A percentile compares a stretch with the other conserved stretches of the same genome.
Evolutionary conservation across 2,113 vertebrate genomes (phyloP).

Genomic region (Mesitornis unicolor): DNA sequence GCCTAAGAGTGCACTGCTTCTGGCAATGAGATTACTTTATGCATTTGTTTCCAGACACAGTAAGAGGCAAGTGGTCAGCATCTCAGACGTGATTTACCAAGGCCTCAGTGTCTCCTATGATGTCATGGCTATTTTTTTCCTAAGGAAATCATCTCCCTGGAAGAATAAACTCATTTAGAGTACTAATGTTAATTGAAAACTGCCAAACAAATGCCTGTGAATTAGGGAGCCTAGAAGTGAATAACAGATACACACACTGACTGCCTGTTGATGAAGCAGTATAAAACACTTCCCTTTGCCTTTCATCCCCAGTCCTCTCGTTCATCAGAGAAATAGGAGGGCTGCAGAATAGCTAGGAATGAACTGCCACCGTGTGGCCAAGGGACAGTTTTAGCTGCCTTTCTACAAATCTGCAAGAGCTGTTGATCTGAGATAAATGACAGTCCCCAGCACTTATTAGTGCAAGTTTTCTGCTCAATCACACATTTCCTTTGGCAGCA

Average conservation of each 20-base stretch:
- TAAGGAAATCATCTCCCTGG: neutral
- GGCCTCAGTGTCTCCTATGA: neutral
- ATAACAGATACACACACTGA: neutral
- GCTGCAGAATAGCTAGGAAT: slow-evolving; percentile 38
- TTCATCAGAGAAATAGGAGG: neutral
- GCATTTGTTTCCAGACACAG: neutral
- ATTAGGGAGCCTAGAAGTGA: neutral
- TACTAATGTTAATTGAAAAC: neutral
- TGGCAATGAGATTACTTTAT: neutral
- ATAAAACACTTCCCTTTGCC: neutral
- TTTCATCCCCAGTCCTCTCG: neutral
- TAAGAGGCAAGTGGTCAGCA: neutral
- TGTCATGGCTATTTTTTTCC: neutral
- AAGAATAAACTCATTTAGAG: neutral
- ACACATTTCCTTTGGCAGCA: rapidly evolving
- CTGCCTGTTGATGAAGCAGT: neutral
- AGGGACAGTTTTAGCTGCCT: neutral
- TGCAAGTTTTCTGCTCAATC: neutral
- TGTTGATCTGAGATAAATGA: neutral
- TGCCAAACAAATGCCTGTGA: neutral
- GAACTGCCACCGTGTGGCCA: slow-evolving; percentile 71
- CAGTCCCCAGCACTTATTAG: neutral
- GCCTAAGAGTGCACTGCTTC: neutral
- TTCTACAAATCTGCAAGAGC: neutral
- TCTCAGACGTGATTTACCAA: neutral